Percentiles rank a stretch among this genome's conserved stretches.
phyloP scores from a whole-genome alignment of 2,888 invertebrate genomes.

The Dasypogon diadema region DNA sequence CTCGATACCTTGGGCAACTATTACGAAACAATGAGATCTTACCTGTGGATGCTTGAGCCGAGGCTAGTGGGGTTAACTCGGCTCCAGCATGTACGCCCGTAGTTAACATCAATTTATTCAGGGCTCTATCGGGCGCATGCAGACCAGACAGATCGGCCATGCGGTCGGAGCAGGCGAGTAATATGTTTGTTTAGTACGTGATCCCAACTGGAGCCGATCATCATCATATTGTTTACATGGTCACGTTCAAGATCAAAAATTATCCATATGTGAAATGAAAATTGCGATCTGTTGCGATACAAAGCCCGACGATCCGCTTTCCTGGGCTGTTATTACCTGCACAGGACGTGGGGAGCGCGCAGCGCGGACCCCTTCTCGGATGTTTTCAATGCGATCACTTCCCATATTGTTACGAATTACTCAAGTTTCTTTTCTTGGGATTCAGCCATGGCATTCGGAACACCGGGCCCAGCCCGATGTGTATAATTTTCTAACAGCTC shows the following conservation, averaged over 20 bases:
- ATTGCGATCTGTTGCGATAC: conserved; percentile 57
- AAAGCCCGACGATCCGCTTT: conserved; percentile 51
- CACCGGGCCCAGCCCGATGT: conserved; percentile 45
- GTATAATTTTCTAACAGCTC: conserved; percentile 56
- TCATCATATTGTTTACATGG: conserved; percentile 57
- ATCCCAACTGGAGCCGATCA: conserved; percentile 55
- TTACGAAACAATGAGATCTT: conserved; percentile 53
- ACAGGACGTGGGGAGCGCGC: conserved; percentile 30
- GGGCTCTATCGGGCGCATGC: conserved; percentile 41
- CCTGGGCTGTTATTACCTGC: conserved; percentile 54
- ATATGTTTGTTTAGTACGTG: conserved; percentile 58
- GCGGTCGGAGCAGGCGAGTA: conserved; percentile 50
- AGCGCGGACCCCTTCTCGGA: conserved; percentile 24
- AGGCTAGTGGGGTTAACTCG: conserved; percentile 32
- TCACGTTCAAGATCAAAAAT: conserved; percentile 58
- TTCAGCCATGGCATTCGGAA: conserved; percentile 16
- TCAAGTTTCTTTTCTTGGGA: background rate
- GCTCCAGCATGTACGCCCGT: conserved; percentile 13
- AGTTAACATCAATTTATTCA: conserved; percentile 56
- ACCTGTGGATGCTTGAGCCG: conserved; percentile 35
- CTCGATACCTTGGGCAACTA: conserved; percentile 49
- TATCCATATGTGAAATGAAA: conserved; percentile 61
- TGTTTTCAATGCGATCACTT: conserved; percentile 54
- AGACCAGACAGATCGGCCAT: conserved; percentile 12
- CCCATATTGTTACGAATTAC: conserved; percentile 54